Evolutionary conservation across 2,888 invertebrate species (phyloP), one percentile per base, ranked within the genome.

Genomic region (Meiosimyza decipiens): DNA sequence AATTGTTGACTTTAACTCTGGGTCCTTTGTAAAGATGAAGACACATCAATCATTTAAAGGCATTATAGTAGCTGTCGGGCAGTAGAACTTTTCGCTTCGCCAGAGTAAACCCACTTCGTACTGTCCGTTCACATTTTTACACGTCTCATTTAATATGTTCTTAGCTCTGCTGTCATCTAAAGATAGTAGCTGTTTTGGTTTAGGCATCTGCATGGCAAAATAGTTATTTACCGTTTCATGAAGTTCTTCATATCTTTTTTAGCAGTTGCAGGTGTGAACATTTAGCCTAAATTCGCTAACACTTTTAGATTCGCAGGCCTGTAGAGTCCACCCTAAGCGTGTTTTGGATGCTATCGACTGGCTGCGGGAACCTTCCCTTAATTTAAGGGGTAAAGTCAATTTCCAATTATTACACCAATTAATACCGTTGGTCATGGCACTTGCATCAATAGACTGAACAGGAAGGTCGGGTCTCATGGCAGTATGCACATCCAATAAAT

Each of bases 51-150:
- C 63, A 2, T 18, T 22, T 40, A 18, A 47, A 11, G 2, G 13
- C 16, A 50, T 71, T 78, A 49, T 59, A 11, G 33, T 57, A 73
- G 64, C 71, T 75, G 50, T 77, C 74, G 33, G 77, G 76, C n/a
- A 73, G 50, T 22, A 59, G 54, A 71, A 73, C 40, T 22, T 74
- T 16, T 77, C 71, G 51, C 75, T 76, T 69, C 75, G 76, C 79
- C 80, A 79, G 15, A 80, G 71, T 22, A 81, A 71, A 2, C 77
- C 78, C 16, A 75, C 77, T 74, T 79, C 76, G 18, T 66, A 77
- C n/a, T 63, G 63, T 7, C 65, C 68, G 40, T 49, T 67, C 28
- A 57, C 49, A 33, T 71, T 52, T 55, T 65, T 62, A 55, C 74
- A 77, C 13, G 75, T 77, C 13, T 60, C 52, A 28, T 76, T 62